A percentile compares a stretch with the other conserved stretches of the same genome.
These are phyloP conservation scores for Cremastobaeus sp. DNA, from an alignment of 2,888 invertebrate species.

Conservation along the genomic window DNA sequence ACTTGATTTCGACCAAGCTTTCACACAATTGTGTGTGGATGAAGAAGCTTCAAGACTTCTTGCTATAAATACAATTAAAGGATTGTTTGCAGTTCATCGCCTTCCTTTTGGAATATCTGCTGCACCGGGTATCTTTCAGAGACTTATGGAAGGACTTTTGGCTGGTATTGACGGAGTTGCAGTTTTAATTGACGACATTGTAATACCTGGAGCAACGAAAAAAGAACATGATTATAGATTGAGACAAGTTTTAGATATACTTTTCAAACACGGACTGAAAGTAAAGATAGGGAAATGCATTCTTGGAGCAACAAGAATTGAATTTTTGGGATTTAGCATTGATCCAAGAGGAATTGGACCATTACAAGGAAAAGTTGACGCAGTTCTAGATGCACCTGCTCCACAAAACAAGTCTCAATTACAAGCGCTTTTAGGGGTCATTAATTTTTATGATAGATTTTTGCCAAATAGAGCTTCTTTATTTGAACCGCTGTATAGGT, in stretches of 20 bases:
- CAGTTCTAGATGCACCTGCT: not conserved
- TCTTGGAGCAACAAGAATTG: not conserved
- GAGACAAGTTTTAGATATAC: not conserved
- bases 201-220: not conserved
- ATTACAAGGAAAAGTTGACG: not conserved
- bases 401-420: conserved; percentile 9
- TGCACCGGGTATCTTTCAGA: conserved; percentile 52
- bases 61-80: conserved; percentile 26
- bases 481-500: not conserved
- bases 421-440: not conserved
- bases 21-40: conserved; percentile 8
- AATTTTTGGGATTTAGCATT: conserved; percentile 1
- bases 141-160: conserved; percentile 52
- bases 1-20: conserved; percentile 16
- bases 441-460: conserved; percentile 7
- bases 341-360: not conserved
- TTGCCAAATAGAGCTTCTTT: not conserved
- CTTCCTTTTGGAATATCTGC: conserved; percentile 52
- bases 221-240: conserved; percentile 3
- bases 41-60: conserved; percentile 4
- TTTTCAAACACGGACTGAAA: not conserved
- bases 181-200: conserved; percentile 26
- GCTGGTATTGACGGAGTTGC: conserved; percentile 4
- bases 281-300: not conserved
- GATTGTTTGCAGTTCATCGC: conserved; percentile 51